These are phyloP conservation scores for Eretmochelys imbricata DNA, from an alignment of 2,113 vertebrate species.

Conservation along the genomic window DNA sequence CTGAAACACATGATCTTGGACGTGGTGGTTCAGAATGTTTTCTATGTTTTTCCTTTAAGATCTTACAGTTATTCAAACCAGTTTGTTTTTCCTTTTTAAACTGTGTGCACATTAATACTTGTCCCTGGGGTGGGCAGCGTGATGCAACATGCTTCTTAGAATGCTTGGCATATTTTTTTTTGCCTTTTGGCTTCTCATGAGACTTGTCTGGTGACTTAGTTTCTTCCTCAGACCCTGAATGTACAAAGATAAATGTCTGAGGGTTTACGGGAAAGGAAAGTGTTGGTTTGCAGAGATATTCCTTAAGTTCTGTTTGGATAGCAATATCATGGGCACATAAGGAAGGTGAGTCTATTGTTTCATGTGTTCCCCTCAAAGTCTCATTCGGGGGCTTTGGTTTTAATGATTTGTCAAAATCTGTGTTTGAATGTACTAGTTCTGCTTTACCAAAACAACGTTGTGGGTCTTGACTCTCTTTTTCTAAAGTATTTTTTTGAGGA, in stretches of 20 bases:
- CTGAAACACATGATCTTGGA: not conserved
- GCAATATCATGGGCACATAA: constrained; percentile 24
- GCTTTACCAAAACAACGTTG: constrained; percentile 4
- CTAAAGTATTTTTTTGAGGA: constrained; percentile 6
- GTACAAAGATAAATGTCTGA: constrained; percentile 12
- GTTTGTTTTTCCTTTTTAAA: constrained; percentile 16
- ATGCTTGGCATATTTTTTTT: constrained; percentile 24
- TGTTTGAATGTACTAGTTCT: constrained; percentile 23
- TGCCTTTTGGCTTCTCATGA: constrained; percentile 34
- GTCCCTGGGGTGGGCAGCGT: not conserved
- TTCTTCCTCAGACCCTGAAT: constrained; percentile 33
- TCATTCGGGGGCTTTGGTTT: constrained; percentile 26
- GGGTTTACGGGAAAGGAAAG: constrained; percentile 18
- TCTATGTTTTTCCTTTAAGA: constrained; percentile 5
- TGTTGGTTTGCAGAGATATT: not conserved
- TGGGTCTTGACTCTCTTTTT: constrained; percentile 31
- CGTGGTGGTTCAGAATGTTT: not conserved
- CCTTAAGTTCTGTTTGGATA: constrained; percentile 24
- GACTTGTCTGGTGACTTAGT: constrained; percentile 18
- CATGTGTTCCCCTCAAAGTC: not conserved
- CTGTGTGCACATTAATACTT: constrained; percentile 7
- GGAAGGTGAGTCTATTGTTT: not conserved
- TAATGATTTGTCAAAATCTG: constrained; percentile 29
- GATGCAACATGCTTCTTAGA: not conserved
- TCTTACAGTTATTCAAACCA: not conserved